Evolutionary conservation across 2,888 invertebrate species (phyloP).

Genomic region (Lithosia quadra): DNA sequence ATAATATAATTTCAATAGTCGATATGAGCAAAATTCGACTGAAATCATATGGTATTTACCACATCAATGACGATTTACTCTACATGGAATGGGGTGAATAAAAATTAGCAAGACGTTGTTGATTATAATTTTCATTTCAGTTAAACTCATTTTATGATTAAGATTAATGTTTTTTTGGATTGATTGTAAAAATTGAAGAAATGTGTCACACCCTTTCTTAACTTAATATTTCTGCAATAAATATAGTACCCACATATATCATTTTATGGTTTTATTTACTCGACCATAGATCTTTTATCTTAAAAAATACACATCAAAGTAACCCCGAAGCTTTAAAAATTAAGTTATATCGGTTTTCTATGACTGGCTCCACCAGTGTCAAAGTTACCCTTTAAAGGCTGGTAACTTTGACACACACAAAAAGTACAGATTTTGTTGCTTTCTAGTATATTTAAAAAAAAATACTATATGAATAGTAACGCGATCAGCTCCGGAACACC

Average conservation of each 20-base stretch:
- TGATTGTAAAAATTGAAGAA: neutral
- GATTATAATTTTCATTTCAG: slow-evolving; percentile 2
- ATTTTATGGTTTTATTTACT: slow-evolving; percentile 21
- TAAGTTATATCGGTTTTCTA: neutral
- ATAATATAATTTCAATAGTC: slow-evolving; percentile 18
- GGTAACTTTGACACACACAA: slow-evolving; percentile 1
- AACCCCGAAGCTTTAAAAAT: neutral
- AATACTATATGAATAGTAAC: slow-evolving; percentile 3
- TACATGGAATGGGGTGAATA: slow-evolving; percentile 28
- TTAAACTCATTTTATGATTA: neutral
- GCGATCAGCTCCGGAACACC: slow-evolving; percentile 3
- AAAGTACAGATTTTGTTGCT: neutral
- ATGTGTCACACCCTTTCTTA: neutral
- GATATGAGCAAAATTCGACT: slow-evolving; percentile 12
- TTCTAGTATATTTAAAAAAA: neutral
- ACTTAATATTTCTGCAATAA: slow-evolving; percentile 12
- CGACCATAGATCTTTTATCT: slow-evolving; percentile 6
- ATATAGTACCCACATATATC: slow-evolving; percentile 16
- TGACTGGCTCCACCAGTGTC: neutral
- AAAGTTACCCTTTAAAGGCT: neutral
- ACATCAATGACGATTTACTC: slow-evolving; percentile 23
- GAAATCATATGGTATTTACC: neutral
- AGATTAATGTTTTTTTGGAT: neutral
- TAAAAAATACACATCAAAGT: neutral
- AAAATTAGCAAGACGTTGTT: neutral